Evolutionary conservation across 2,113 vertebrate species (phyloP).

Genomic region (Dascyllus trimaculatus): DNA sequence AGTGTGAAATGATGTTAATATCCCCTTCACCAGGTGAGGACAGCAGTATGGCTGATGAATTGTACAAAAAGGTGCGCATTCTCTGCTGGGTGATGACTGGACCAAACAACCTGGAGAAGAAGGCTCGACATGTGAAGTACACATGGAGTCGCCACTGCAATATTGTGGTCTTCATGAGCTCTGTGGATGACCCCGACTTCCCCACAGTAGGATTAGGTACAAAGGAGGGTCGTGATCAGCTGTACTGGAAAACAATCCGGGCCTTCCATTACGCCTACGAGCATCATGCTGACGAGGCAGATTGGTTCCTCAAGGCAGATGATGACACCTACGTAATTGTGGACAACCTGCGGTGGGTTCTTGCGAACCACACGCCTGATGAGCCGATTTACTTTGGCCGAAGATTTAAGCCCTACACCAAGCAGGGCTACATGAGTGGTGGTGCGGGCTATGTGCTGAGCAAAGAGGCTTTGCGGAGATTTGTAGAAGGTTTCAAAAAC

Average conservation of each 20-base stretch:
- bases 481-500: constrained; percentile 78
- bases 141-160: constrained; percentile 86
- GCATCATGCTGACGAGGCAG: constrained; percentile 80
- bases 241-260: constrained; percentile 87
- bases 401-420: constrained; percentile 83
- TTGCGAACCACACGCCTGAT: constrained; percentile 77
- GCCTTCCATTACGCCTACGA: constrained; percentile 85
- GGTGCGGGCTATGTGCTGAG: constrained; percentile 87
- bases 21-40: constrained; percentile 78
- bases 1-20: neutral
- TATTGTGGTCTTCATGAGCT: constrained; percentile 86
- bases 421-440: constrained; percentile 90
- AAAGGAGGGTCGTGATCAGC: constrained; percentile 83
- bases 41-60: constrained; percentile 75
- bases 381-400: constrained; percentile 85
- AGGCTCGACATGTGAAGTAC: constrained; percentile 80
- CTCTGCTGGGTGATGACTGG: constrained; percentile 88
- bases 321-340: constrained; percentile 85
- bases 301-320: constrained; percentile 89
- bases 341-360: constrained; percentile 86
- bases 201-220: constrained; percentile 84
- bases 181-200: constrained; percentile 70
- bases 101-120: constrained; percentile 78
- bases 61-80: constrained; percentile 82
- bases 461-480: constrained; percentile 79